Evolutionary conservation across 2,113 vertebrate species (phyloP), one percentile per base, ranked within the genome.

Genomic region (Mus pahari): DNA sequence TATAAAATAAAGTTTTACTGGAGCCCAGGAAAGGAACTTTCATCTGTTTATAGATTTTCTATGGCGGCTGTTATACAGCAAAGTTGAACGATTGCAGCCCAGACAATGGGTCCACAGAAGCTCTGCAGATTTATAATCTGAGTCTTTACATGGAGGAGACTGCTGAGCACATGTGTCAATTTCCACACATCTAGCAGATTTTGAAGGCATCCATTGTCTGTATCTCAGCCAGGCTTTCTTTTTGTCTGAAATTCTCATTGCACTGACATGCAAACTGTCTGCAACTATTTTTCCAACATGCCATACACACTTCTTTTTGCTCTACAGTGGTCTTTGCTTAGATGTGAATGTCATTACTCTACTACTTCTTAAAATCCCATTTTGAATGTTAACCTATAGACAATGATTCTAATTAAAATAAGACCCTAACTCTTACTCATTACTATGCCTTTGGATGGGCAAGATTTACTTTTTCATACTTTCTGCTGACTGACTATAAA

Each of bases 171-270:
- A 48, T 12, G 9, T 11, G 3, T 78, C 87, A 16, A 75, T 13
- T 45, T 66, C 14, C 2, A 50, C 36, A 70, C 33, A 9, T 66
- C 20, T 14, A 79, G 73, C 4, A 53, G 87, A 78, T 82, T 88
- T 89, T 39, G 58, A 71, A 92, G 53, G 90, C 81, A 39, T 78
- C 36, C 12, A 93, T 17, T 20, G 78, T 73, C 5, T n/a, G 31
- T 36, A 10, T 71, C 39, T 50, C 68, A 79, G 7, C 3, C 33
- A 87, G 48, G 36, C 8, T 79, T 95, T 91, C 33, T 77, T 91
- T 13, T 74, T 31, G 66, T 70, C 64, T 95, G 60, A 87, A 89
- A 86, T 83, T 90, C 73, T 90, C 70, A 68, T 78, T 94, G 19
- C 60, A 79, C 66, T 20, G 71, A 42, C 39, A 11, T 3, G 5